Evolutionary conservation across 2,113 vertebrate species (phyloP).

Genomic region (Cottus gobio): DNA sequence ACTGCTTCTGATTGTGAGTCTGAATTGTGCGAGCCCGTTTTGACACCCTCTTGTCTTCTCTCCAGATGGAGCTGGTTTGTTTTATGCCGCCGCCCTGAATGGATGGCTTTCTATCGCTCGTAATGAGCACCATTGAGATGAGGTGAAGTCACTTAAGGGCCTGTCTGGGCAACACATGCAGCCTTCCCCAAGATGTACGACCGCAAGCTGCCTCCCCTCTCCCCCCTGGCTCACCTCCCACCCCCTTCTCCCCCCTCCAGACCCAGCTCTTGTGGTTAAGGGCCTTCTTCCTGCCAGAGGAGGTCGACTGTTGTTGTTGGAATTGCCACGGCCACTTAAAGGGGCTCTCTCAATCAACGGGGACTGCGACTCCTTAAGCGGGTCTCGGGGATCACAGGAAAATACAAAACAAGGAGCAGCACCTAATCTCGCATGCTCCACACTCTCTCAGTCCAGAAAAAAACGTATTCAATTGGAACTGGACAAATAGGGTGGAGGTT

Average conservation of each 20-base stretch:
- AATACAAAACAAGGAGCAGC: constrained; percentile 57
- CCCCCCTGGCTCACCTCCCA: constrained; percentile 48
- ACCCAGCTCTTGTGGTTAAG: constrained; percentile 69
- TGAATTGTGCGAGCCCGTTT: constrained; percentile 15
- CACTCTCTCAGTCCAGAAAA: constrained; percentile 9
- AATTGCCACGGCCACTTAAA: constrained; percentile 69
- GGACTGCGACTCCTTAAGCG: constrained; percentile 46
- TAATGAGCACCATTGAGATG: constrained; percentile 75
- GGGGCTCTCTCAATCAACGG: constrained; percentile 62
- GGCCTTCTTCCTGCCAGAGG: constrained; percentile 75
- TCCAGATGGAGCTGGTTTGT: constrained; percentile 61
- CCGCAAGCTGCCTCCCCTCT: constrained; percentile 55
- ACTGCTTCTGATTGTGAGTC: no score
- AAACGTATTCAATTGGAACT: constrained; percentile 51
- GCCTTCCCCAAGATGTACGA: constrained; percentile 65
- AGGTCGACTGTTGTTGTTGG: constrained; percentile 69
- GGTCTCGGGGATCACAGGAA: constrained; percentile 41
- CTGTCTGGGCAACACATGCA: constrained; percentile 70
- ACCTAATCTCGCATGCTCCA: constrained; percentile 42
- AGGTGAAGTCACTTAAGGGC: constrained; percentile 69
- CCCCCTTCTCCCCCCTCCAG: constrained; percentile 42
- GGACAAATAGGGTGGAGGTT: constrained; percentile 46
- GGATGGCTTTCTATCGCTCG: constrained; percentile 59
- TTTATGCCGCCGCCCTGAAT: constrained; percentile 55
- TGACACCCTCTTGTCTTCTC: constrained; percentile 51